phyloP scores from a whole-genome alignment of 2,888 invertebrate genomes.

The Acronicta aceris region DNA sequence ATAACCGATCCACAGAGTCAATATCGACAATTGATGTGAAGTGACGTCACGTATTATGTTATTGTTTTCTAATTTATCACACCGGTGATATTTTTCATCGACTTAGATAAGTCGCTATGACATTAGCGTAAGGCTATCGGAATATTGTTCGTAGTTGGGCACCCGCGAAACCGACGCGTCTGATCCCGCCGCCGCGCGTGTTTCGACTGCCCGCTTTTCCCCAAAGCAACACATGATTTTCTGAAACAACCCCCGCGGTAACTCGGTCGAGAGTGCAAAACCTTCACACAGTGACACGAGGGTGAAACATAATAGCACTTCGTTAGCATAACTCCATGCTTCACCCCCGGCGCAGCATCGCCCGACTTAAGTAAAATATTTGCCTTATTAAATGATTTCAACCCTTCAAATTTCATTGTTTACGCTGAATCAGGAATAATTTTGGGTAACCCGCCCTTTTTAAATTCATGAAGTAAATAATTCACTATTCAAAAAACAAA shows the following conservation, averaged over 20 bases:
- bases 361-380: constrained; percentile 79
- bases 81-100: constrained; percentile 69
- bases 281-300: constrained; percentile 88
- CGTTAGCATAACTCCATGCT: constrained; percentile 81
- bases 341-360: constrained; percentile 65
- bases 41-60: constrained; percentile 62
- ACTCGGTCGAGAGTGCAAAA: constrained; percentile 87
- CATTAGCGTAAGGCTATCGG: constrained; percentile 56
- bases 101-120: constrained; percentile 65
- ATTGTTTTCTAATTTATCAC: constrained; percentile 60
- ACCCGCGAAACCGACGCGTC: constrained; percentile 61
- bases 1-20: constrained; percentile 55
- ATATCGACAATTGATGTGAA: constrained; percentile 42
- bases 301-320: constrained; percentile 84
- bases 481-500: not conserved
- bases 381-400: constrained; percentile 79
- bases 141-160: constrained; percentile 50
- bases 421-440: constrained; percentile 61
- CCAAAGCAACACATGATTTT: constrained; percentile 85
- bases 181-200: constrained; percentile 66
- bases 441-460: constrained; percentile 33
- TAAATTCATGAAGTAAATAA: constrained; percentile 18
- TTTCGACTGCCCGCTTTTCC: constrained; percentile 75
- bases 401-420: constrained; percentile 63
- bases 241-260: constrained; percentile 81